Percentiles rank a stretch among this genome's conserved stretches.
These are phyloP conservation scores for Dendrolimus punctatus DNA, from an alignment of 1,140 invertebrate species.

Conservation along the genomic window DNA sequence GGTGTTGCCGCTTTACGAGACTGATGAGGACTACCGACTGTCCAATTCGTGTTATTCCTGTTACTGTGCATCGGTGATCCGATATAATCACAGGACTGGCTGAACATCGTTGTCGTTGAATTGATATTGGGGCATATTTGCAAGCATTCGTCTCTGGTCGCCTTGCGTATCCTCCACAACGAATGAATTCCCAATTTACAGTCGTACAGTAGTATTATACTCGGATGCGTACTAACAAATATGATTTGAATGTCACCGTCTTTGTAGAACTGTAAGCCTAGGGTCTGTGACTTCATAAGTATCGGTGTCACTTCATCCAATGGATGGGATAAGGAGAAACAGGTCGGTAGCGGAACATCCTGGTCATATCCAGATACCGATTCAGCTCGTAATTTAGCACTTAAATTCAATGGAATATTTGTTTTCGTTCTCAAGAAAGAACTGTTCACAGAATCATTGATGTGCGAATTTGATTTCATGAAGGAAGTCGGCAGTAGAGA, in stretches of 20 bases:
- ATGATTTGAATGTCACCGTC: constrained; percentile 70
- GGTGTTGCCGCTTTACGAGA: constrained; percentile 40
- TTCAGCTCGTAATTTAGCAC: constrained; percentile 45
- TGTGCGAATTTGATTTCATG: constrained; percentile 15
- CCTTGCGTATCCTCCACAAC: constrained; percentile 85
- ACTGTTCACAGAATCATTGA: constrained; percentile 53
- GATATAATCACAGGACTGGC: constrained; percentile 63
- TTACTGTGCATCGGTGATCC: constrained; percentile 48
- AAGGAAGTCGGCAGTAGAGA: constrained; percentile 49
- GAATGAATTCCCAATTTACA: constrained; percentile 83
- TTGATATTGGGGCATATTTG: constrained; percentile 71
- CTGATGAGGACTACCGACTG: constrained; percentile 50
- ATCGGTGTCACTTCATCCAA: constrained; percentile 91
- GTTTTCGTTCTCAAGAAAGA: constrained; percentile 43
- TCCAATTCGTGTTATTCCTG: constrained; percentile 45
- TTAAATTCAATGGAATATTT: constrained; percentile 44
- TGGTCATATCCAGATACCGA: constrained; percentile 51
- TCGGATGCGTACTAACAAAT: constrained; percentile 69
- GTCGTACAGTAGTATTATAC: constrained; percentile 82
- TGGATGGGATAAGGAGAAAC: constrained; percentile 90
- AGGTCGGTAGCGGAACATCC: constrained; percentile 73
- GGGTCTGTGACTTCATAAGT: constrained; percentile 76
- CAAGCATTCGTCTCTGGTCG: constrained; percentile 81
- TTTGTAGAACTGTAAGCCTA: constrained; percentile 72
- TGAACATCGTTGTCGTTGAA: constrained; percentile 62